A percentile compares a stretch with the other conserved stretches of the same genome.
Conservation (phyloP, 2,113 vertebrate genomes). For the Eidolon helvum region DNA sequence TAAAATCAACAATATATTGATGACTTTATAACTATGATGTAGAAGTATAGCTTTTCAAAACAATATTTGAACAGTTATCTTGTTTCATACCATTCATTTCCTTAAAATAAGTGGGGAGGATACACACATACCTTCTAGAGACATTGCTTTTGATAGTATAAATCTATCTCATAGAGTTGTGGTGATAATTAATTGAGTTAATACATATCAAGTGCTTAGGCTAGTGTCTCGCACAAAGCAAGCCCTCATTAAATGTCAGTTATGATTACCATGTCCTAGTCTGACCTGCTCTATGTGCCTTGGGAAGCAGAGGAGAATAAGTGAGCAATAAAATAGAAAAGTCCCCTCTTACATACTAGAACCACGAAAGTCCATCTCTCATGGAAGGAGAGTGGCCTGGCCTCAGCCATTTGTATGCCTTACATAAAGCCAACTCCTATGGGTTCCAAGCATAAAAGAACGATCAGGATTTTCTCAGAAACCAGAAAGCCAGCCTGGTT, state of each 20-base stretch:
- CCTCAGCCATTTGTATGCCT: background rate
- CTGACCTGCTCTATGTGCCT: background rate
- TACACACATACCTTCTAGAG: background rate
- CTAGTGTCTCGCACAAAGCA: background rate
- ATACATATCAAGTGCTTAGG: background rate
- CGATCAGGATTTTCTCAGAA: background rate
- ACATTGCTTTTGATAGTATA: background rate
- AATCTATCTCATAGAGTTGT: background rate
- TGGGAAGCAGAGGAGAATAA: background rate
- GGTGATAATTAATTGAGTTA: background rate
- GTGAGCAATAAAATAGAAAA: background rate
- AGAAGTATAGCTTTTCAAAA: background rate
- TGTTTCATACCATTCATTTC: background rate
- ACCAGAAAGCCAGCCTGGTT: background rate
- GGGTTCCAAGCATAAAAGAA: background rate
- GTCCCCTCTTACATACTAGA: background rate
- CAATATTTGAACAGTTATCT: background rate
- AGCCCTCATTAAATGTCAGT: background rate
- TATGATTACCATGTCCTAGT: background rate
- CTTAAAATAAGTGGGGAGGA: background rate
- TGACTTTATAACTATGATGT: background rate
- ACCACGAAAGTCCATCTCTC: background rate
- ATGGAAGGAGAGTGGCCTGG: background rate
- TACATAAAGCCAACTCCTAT: background rate
- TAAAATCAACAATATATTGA: background rate